These are phyloP conservation scores for Eristalis arbustorum DNA, from an alignment of 2,888 invertebrate genomes.

Conservation along the genomic window DNA sequence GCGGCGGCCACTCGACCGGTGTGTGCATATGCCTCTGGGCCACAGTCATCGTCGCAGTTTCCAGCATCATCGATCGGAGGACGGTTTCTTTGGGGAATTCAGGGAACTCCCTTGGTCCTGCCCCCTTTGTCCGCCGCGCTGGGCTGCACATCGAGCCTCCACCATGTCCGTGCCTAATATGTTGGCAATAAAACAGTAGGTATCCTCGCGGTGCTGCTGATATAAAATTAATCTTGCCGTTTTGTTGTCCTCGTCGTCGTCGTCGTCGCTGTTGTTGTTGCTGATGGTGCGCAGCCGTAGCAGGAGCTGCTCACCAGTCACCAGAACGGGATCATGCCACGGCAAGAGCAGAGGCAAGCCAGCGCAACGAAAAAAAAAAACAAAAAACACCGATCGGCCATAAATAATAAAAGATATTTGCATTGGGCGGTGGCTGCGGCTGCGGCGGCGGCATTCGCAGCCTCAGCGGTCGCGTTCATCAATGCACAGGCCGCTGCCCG, in stretches of 20 bases:
- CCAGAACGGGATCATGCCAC: not conserved
- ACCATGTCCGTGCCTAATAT: constrained; percentile 73
- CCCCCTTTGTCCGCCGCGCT: constrained; percentile 32
- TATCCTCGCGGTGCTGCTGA: constrained; percentile 67
- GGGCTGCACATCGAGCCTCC: constrained; percentile 15
- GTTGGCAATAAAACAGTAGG: constrained; percentile 76
- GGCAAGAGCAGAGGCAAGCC: not conserved
- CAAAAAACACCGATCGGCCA: constrained; percentile 71
- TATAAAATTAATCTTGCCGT: constrained; percentile 67
- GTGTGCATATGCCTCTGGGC: constrained; percentile 52
- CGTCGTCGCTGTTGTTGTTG: not conserved
- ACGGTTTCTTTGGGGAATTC: constrained; percentile 68
- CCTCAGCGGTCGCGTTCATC: constrained; percentile 35
- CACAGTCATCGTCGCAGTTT: constrained; percentile 55
- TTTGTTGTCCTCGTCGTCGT: constrained; percentile 7
- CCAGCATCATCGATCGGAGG: constrained; percentile 10
- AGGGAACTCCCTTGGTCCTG: constrained; percentile 73
- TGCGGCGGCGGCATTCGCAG: constrained; percentile 33
- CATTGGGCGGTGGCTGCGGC: constrained; percentile 71
- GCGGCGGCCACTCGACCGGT: not conserved
- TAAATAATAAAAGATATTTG: constrained; percentile 74
- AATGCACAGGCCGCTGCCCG: constrained; percentile 26
- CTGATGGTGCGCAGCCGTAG: constrained; percentile 24
- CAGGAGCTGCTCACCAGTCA: constrained; percentile 20
- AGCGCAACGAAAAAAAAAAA: not conserved